A percentile compares a stretch with the other conserved stretches of the same genome.
Conservation (phyloP, 2,113 vertebrate genomes). For the Paralichthys olivaceus region DNA sequence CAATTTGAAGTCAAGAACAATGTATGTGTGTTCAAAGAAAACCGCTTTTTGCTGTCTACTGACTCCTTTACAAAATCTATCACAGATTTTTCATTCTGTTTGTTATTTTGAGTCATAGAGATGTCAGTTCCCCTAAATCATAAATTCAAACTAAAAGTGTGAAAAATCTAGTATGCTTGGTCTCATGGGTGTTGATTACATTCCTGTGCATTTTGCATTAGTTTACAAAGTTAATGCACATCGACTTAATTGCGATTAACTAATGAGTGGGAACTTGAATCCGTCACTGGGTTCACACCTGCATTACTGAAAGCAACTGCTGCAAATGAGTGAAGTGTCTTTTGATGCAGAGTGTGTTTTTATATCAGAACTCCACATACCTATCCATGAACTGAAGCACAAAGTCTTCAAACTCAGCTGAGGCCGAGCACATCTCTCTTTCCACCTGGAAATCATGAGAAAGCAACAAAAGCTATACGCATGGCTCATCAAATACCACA, state of each 20-base stretch:
- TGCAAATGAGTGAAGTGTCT: background rate
- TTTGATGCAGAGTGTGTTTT: background rate
- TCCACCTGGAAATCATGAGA: slow-evolving; percentile 85
- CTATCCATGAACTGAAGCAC: slow-evolving; percentile 99
- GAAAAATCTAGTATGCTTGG: too few species aligned
- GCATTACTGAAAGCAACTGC: background rate
- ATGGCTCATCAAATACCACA: background rate
- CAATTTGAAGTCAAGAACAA: background rate
- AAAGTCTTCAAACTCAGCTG: slow-evolving; percentile 98
- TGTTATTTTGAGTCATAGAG: too few species aligned
- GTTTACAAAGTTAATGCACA: too few species aligned
- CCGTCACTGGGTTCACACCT: background rate
- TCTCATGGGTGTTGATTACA: too few species aligned
- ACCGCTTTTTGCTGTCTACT: background rate
- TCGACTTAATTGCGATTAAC: too few species aligned
- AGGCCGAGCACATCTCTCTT: slow-evolving; percentile 95
- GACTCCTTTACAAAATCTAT: background rate
- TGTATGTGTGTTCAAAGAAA: background rate
- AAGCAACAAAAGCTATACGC: background rate
- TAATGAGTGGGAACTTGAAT: background rate
- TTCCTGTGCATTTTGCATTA: too few species aligned
- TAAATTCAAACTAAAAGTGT: too few species aligned
- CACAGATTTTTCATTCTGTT: too few species aligned
- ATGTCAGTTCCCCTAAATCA: too few species aligned
- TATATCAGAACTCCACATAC: slow-evolving; percentile 68